Conservation (phyloP, 2,888 invertebrate species). For the Troides oblongomaculatus region DNA sequence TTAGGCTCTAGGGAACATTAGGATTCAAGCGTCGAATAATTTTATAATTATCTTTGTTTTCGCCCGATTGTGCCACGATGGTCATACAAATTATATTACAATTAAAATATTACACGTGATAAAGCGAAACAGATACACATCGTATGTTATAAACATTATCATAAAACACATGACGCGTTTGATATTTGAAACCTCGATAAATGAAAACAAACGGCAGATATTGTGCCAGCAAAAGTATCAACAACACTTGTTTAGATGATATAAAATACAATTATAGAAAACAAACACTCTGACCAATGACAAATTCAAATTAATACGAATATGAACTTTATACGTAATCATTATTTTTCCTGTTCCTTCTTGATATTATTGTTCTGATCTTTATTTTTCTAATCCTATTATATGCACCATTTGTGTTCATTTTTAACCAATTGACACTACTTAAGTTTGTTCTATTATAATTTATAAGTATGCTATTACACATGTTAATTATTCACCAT, state of each 20-base stretch:
- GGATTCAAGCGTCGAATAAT: too few relatives aligned
- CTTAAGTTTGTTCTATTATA: too few relatives aligned
- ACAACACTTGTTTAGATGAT: not conserved
- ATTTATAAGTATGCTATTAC: too few relatives aligned
- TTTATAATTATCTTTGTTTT: not conserved
- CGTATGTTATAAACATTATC: constrained; percentile 12
- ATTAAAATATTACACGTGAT: not conserved
- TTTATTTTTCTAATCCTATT: too few relatives aligned
- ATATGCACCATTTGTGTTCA: too few relatives aligned
- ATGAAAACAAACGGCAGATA: constrained; percentile 15
- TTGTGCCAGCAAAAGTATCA: constrained; percentile 2
- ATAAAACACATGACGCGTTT: constrained; percentile 12
- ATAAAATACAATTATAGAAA: constrained; percentile 1
- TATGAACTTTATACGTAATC: too few relatives aligned
- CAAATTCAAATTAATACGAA: too few relatives aligned
- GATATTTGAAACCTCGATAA: constrained; percentile 12
- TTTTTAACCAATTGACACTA: too few relatives aligned
- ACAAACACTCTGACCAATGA: not conserved
- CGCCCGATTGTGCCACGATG: not conserved
- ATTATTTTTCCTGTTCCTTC: too few relatives aligned
- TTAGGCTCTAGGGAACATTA: too few relatives aligned
- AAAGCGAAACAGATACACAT: not conserved
- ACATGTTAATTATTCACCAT: too few relatives aligned
- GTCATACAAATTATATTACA: not conserved
- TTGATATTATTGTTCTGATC: too few relatives aligned